phyloP scores from a whole-genome alignment of 2,113 vertebrate genomes.

The Perca schrenkii region DNA sequence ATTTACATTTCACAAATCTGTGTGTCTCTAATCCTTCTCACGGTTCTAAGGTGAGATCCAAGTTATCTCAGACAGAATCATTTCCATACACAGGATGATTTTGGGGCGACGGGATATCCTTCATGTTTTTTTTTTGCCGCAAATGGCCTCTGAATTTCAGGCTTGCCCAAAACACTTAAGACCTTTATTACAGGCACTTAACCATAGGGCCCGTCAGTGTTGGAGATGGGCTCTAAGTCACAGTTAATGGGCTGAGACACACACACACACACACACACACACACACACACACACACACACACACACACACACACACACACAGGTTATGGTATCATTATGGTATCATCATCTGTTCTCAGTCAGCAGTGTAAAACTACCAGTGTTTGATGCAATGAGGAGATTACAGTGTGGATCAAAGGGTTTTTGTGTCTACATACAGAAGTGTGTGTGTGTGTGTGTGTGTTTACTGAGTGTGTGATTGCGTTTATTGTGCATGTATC shows the following conservation, averaged over 20 bases:
- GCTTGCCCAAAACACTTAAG: slow-evolving; percentile 73
- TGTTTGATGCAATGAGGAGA: slow-evolving; percentile 45
- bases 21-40: slow-evolving; percentile 56
- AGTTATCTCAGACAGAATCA: slow-evolving; percentile 44
- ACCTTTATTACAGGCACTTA: slow-evolving; percentile 80
- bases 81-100: slow-evolving; percentile 35
- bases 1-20: slow-evolving; percentile 69
- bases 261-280: slow-evolving; percentile 1
- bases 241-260: slow-evolving; percentile 65
- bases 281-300: slow-evolving; percentile 11
- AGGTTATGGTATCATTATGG: slow-evolving; percentile 61
- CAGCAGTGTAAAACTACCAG: slow-evolving; percentile 47
- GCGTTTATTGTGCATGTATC: slow-evolving; percentile 23
- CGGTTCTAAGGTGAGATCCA: slow-evolving; percentile 44
- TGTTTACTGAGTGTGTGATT: not conserved
- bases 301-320: not conserved
- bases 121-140: slow-evolving; percentile 16
- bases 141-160: slow-evolving; percentile 68
- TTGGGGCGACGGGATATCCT: slow-evolving; percentile 33
- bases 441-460: slow-evolving; percentile 7
- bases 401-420: slow-evolving; percentile 7
- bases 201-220: slow-evolving; percentile 57
- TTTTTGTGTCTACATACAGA: slow-evolving; percentile 12
- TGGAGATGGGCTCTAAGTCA: slow-evolving; percentile 70
- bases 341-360: slow-evolving; percentile 64